Evolutionary conservation across 2,888 invertebrate species (phyloP), one percentile per base, ranked within the genome.

Genomic region (Epistrophella euchroma): DNA sequence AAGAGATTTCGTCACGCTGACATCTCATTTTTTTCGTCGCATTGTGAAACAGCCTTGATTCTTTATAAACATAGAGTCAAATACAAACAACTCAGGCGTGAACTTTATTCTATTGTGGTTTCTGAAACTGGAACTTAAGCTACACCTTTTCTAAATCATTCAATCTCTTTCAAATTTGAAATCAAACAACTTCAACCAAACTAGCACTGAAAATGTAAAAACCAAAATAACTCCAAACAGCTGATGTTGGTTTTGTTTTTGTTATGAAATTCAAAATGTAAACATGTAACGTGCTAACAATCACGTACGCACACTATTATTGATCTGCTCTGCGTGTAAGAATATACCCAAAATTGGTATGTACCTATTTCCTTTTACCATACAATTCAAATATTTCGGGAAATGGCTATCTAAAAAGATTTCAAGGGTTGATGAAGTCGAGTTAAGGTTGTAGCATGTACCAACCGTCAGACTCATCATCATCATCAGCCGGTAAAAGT

Each of bases 261-360:
- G 22, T 50, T 66, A 10, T 66, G 64, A 82, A 52, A 58, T 56
- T 32, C 13, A 58, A 55, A 32, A 55, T 25, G 25, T 45, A 62
- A 60, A 55, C 52, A 22, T 19, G 11, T 56, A 71, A 78, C 78
- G 45, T 74, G 78, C 56, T 22, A 32, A 40, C 37, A 47, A 60
- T 35, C 83, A 83, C 83, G 83, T 83, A 83, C 78, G 62, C 83
- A 78, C 22, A 50, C 15, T 47, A 22, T 19, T 40, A 5, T 62
- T 40, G 40, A 10, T 11, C 7, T 60, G 10, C 11, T 13, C 19
- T 13, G 7, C 25, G 43, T 25, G 60, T 43, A 56, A 56, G 5
- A 22, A 4, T 11, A 1, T 4, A 25, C 2, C 25, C 25, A 25
- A 25, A 28, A n/a, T n/a, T 28, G 28, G 4, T 28, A n/a, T n/a